Evolutionary conservation across 2,113 vertebrate species (phyloP), one percentile per base, ranked within the genome.

Genomic region (Engystomops pustulosus): DNA sequence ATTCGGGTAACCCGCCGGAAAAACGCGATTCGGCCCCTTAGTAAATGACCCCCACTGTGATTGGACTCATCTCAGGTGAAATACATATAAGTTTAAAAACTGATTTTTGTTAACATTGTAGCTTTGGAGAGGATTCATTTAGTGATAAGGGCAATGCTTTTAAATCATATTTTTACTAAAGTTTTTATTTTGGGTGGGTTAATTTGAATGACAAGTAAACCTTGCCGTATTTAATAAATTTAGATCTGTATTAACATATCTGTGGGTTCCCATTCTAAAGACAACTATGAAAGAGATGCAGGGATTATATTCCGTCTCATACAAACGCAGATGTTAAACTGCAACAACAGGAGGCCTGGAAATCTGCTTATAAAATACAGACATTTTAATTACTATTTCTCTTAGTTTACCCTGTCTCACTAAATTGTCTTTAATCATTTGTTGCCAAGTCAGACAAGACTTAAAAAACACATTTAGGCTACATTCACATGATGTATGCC

Each of bases 291-390:
- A 44, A 79, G 20, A 4, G 14, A 25, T 79, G 47, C 77, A 45
- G 23, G 38, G 58, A 65, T 79, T 44, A 23, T 45, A 18, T 30
- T 65, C 55, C 41, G 55, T 15, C 32, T 41, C 10, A 60, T 20
- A 30, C 25, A 44, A 47, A 38, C 6, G 36, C 77, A 79, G 77
- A 79, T 79, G 55, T 79, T 79, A 36, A 62, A 62, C 51, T 55
- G 36, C n/a, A 78, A 78, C 58, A 78, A 55, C 32, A 55, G 34
- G 14, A 41, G 30, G 55, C 34, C 17, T 58, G 38, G 38, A 62
- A 44, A 47, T 47, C 38, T 80, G 58, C 38, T 65, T 80, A 65
- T 67, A 44, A 45, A 80, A 67, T 62, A 80, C 62, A 60, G 45
- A 44, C 18, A 65, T 49, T 49, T 74, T 27, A 74, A 74, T 47